Evolutionary conservation across 2,888 invertebrate species (phyloP).

Genomic region (Caenorhabditis drosophilae): DNA sequence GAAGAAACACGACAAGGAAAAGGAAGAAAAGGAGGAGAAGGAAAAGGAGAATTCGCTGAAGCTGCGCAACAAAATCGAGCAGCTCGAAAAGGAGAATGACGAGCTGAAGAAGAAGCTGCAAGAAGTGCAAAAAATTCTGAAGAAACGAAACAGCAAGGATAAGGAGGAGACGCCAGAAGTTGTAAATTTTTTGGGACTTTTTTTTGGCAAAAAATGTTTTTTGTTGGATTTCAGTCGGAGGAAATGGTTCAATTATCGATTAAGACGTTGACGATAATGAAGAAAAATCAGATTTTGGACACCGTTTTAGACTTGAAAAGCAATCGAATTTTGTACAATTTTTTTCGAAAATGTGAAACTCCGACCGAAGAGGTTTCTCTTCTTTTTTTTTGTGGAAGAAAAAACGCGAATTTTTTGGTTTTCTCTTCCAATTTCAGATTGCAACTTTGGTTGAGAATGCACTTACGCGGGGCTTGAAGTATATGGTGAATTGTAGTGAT

Average conservation of each 20-base stretch:
- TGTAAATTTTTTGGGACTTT: too few relatives aligned
- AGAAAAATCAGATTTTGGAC: constrained; percentile 9
- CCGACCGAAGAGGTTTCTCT: background rate
- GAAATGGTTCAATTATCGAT: background rate
- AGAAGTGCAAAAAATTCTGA: constrained; percentile 6
- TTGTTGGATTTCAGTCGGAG: constrained; percentile 4
- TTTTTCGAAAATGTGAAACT: constrained; percentile 8
- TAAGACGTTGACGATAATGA: constrained; percentile 1
- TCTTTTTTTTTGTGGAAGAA: too few relatives aligned
- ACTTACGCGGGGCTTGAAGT: constrained; percentile 1
- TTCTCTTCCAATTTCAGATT: background rate
- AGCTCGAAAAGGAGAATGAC: constrained; percentile 3
- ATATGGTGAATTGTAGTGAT: constrained; percentile 9
- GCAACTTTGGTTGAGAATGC: constrained; percentile 3
- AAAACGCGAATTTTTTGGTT: too few relatives aligned
- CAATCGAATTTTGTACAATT: constrained; percentile 1
- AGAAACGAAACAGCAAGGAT: background rate
- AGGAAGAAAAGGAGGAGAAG: background rate
- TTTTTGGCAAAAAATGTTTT: too few relatives aligned
- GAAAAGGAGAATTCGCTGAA: background rate
- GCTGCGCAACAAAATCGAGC: background rate
- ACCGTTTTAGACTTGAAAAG: constrained; percentile 1
- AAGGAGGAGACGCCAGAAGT: background rate
- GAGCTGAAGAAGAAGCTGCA: constrained; percentile 1
- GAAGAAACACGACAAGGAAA: background rate